phyloP scores from a whole-genome alignment of 1,140 invertebrate genomes.

The Caenorhabditis tropicalis region DNA sequence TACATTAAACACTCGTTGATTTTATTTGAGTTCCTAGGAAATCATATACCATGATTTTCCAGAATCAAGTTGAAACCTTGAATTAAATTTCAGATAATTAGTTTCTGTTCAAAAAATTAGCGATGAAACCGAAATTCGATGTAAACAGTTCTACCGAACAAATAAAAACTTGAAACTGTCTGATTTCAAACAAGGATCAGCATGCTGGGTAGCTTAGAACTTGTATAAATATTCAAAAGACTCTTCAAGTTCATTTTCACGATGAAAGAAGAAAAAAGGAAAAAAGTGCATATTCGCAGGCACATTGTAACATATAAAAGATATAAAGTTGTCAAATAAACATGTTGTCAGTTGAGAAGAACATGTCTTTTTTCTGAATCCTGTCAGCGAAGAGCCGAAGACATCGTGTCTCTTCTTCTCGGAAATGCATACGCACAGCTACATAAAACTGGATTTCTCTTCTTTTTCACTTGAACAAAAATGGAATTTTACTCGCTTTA shows the following conservation, averaged over 20 bases:
- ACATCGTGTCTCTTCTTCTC: not conserved
- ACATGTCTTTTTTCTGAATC: not conserved
- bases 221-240: not conserved
- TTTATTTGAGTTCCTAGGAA: too few species aligned
- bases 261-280: not conserved
- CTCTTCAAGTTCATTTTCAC: not conserved
- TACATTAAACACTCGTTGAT: too few species aligned
- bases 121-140: too few species aligned
- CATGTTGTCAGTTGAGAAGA: slow-evolving; percentile 13
- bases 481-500: slow-evolving; percentile 19
- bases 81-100: too few species aligned
- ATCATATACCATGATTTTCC: too few species aligned
- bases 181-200: too few species aligned
- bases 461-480: slow-evolving; percentile 15
- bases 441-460: slow-evolving; percentile 35
- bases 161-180: too few species aligned
- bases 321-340: slow-evolving; percentile 36
- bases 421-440: not conserved
- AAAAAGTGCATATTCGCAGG: not conserved
- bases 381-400: slow-evolving; percentile 21
- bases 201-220: too few species aligned
- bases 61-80: too few species aligned
- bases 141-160: too few species aligned
- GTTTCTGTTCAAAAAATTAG: too few species aligned
- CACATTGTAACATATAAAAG: slow-evolving; percentile 28